Percentiles rank a stretch among this genome's conserved stretches.
phyloP scores from a whole-genome alignment of 2,113 vertebrate species.

The Castor canadensis region DNA sequence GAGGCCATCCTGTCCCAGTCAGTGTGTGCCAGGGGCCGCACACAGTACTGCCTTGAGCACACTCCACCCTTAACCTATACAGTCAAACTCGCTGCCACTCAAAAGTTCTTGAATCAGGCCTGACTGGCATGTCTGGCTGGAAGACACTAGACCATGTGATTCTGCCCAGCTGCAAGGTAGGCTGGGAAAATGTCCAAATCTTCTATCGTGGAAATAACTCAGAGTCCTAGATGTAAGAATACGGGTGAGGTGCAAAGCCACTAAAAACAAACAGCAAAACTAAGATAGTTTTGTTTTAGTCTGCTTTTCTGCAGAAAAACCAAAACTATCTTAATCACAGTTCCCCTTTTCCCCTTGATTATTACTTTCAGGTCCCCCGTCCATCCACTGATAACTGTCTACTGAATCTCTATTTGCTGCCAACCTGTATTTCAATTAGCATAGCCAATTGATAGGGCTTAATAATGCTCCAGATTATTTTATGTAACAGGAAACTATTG shows the following conservation, averaged over 20 bases:
- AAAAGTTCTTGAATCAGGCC: not conserved
- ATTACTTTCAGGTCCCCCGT: not conserved
- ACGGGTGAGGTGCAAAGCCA: accelerated
- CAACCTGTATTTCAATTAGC: constrained; percentile 24
- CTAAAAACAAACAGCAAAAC: too few species aligned
- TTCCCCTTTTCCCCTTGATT: not conserved
- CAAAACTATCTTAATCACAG: not conserved
- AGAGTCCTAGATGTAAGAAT: not conserved
- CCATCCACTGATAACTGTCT: not conserved
- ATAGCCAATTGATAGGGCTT: constrained; percentile 1
- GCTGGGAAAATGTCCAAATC: not conserved
- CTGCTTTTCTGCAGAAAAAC: not conserved
- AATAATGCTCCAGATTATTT: constrained; percentile 30
- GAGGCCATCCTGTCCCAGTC: not conserved
- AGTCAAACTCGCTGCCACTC: not conserved
- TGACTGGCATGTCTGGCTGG: not conserved
- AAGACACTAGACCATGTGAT: not conserved
- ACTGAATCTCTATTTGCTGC: constrained; percentile 27
- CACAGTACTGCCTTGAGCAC: accelerated
- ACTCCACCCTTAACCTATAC: not conserved
- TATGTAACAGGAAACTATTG: not conserved
- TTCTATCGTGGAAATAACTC: not conserved
- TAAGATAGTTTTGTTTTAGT: too few species aligned
- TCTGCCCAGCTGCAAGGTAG: not conserved
- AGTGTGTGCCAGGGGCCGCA: not conserved